Evolutionary conservation across 2,797 vertebrate genomes (phyloP).

Genomic region (Sebastes elongatus): DNA sequence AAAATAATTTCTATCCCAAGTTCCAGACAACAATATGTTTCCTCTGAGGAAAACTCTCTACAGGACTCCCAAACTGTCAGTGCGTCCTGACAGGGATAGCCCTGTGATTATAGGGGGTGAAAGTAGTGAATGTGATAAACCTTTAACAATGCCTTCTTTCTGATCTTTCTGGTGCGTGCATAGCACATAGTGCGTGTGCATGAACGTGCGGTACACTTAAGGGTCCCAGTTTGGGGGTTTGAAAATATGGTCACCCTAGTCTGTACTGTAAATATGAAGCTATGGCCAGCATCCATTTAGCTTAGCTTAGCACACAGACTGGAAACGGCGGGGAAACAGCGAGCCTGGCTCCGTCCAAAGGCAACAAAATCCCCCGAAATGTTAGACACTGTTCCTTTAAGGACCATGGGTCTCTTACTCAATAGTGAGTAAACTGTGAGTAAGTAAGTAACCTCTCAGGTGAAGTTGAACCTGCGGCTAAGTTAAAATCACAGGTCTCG

Average conservation of each 20-base stretch:
- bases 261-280: background rate
- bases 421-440: background rate
- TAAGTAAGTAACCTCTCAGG: background rate
- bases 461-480: background rate
- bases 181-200: too few species aligned
- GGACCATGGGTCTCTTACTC: background rate
- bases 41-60: too few species aligned
- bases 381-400: background rate
- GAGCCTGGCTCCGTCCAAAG: background rate
- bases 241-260: background rate
- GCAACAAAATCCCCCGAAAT: background rate
- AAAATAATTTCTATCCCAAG: too few species aligned
- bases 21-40: too few species aligned
- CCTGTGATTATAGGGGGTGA: too few species aligned
- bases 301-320: background rate
- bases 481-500: background rate
- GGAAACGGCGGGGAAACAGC: background rate
- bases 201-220: too few species aligned
- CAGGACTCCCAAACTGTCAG: too few species aligned
- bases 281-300: background rate
- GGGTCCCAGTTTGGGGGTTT: too few species aligned
- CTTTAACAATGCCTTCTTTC: too few species aligned
- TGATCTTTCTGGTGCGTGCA: too few species aligned
- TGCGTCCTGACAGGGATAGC: too few species aligned
- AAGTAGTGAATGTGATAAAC: too few species aligned